A percentile compares a stretch with the other conserved stretches of the same genome.
These are phyloP conservation scores for Rhopilema esculentum DNA, from an alignment of 30 jellyfish, hydroid and myxozoan genomes.

Conservation along the genomic window DNA sequence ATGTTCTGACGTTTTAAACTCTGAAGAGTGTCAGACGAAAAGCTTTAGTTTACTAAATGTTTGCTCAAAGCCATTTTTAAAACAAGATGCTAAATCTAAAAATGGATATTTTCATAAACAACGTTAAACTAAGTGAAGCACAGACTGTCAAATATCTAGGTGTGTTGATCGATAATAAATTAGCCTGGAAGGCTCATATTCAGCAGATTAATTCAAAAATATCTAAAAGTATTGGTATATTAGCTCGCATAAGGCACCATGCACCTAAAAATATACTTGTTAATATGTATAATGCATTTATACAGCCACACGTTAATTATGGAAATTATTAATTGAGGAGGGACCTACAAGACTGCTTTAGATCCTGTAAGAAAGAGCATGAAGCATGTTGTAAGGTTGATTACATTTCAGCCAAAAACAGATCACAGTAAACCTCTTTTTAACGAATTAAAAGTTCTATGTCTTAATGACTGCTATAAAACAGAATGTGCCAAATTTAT, in stretches of 20 bases:
- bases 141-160: background rate
- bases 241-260: constrained; percentile 8
- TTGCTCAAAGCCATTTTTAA: background rate
- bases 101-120: background rate
- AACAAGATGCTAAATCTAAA: constrained; percentile 7
- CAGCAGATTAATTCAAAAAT: too few species aligned
- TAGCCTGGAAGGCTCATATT: too few species aligned
- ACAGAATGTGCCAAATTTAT: constrained; percentile 47
- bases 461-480: constrained; percentile 29
- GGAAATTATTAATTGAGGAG: constrained; percentile 10
- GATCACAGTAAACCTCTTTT: constrained; percentile 20
- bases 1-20: too few species aligned
- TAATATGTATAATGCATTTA: too few species aligned
- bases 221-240: constrained; percentile 18
- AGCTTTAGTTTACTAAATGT: too few species aligned
- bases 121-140: background rate
- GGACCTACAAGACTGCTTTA: background rate
- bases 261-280: background rate
- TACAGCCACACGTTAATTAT: constrained; percentile 3
- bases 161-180: constrained; percentile 19
- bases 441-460: constrained; percentile 8
- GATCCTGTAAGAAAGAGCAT: constrained; percentile 7
- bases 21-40: too few species aligned
- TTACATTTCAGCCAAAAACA: background rate
- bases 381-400: constrained; percentile 18